Percentiles rank a stretch among this genome's conserved stretches.
Conservation (phyloP, 1,140 invertebrate species). For the Trachymyrmex septentrionalis region DNA sequence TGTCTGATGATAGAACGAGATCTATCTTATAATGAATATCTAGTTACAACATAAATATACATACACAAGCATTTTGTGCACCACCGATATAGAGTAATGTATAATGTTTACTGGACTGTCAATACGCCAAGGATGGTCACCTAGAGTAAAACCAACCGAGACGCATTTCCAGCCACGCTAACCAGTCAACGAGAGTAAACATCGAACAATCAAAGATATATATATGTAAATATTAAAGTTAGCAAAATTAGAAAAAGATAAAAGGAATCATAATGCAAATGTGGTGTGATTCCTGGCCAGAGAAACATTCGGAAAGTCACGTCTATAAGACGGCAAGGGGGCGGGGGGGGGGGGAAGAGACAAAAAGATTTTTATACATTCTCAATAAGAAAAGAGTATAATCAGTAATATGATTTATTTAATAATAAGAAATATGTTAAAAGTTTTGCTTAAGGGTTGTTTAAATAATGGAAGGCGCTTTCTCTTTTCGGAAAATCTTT, state of each 20-base stretch:
- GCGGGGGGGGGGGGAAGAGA: background rate
- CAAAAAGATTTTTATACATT: background rate
- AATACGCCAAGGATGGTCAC: slow-evolving; percentile 70
- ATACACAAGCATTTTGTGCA: slow-evolving; percentile 86
- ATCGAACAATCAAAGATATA: slow-evolving; percentile 82
- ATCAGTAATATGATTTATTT: background rate
- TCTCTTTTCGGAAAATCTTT: background rate
- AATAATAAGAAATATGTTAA: background rate
- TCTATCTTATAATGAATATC: slow-evolving; percentile 80
- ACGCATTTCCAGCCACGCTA: slow-evolving; percentile 80
- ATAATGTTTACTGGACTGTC: slow-evolving; percentile 79
- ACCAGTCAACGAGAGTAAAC: slow-evolving; percentile 78
- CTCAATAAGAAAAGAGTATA: background rate
- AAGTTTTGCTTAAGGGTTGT: background rate
- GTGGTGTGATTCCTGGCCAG: slow-evolving; percentile 79
- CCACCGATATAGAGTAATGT: slow-evolving; percentile 82
- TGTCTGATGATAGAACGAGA: slow-evolving; percentile 74
- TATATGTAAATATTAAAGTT: slow-evolving; percentile 81
- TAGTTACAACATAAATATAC: slow-evolving; percentile 86
- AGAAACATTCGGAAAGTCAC: slow-evolving; percentile 16
- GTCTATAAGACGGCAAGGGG: background rate
- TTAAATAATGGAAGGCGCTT: background rate
- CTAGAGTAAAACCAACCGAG: slow-evolving; percentile 38
- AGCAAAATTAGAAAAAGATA: slow-evolving; percentile 81
- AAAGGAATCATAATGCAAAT: slow-evolving; percentile 80